Conservation (phyloP, 2,888 invertebrate species). For the Pachydiplax longipennis region DNA sequence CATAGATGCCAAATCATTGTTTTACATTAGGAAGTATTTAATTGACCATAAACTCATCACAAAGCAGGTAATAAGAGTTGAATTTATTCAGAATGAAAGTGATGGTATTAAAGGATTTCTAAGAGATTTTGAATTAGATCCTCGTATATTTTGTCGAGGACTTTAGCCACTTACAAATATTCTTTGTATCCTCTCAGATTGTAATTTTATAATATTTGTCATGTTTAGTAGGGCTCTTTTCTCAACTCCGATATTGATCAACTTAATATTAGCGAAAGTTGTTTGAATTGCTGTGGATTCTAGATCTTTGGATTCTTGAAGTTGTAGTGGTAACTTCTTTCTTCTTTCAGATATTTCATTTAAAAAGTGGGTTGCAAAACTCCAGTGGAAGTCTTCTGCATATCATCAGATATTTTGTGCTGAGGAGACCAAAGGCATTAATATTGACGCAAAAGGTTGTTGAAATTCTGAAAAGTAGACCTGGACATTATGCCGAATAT, state of each 20-base stretch:
- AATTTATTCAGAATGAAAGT: no score
- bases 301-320: not conserved
- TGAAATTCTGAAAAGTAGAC: conserved; percentile 64
- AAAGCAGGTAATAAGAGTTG: conserved; percentile 62
- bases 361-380: conserved; percentile 60
- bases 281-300: no score
- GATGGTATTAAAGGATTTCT: no score
- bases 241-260: no score
- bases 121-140: no score
- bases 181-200: no score
- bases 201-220: no score
- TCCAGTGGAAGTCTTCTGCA: conserved; percentile 66
- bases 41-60: conserved; percentile 66
- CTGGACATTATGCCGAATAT: conserved; percentile 64
- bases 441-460: conserved; percentile 65
- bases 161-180: no score
- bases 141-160: no score
- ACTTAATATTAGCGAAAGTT: no score
- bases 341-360: conserved; percentile 58
- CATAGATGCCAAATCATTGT: conserved; percentile 69
- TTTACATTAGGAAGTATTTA: conserved; percentile 71
- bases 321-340: not conserved
- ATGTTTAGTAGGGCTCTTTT: no score
- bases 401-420: conserved; percentile 69
- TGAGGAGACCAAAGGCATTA: conserved; percentile 65